Evolutionary conservation across 2,888 invertebrate genomes (phyloP), one percentile per base, ranked within the genome.

Genomic region (Psylliodes chrysocephalus): DNA sequence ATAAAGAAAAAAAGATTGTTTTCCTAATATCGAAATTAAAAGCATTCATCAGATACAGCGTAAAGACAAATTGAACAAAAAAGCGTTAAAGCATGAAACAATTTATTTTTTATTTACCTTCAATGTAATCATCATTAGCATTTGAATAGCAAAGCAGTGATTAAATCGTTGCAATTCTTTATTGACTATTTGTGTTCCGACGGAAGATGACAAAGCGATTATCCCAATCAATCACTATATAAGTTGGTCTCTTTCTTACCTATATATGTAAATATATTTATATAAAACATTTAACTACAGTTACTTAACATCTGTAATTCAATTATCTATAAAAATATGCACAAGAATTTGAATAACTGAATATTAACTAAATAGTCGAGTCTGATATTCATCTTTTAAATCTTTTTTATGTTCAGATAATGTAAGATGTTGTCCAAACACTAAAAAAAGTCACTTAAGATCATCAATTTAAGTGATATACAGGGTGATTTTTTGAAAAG

Each of bases 221-320:
- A 54, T 22, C 15, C 15, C 28, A 15, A 54, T 54, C 54, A 25
- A 25, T 59, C 38, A 18, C 25, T 25, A 14, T 7, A 47, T 14
- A 1, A 46, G 17, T 7, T 10, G 10, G n/a, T 18, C 10, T 35
- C 14, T 46, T 25, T 22, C 44, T 56, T 46, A 38, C 49, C 35
- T 56, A 47, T 14, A 53, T 33, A 40, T 40, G 40, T 28, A 59
- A 59, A 59, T 59, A 38, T 49, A 49, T 49, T 49, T 59, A 49
- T 59, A 59, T 40, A 40, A 38, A 56, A 25, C 56, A 59, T 49
- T 59, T 49, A 59, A 49, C 38, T 46, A 59, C 59, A 59, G 59
- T 59, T 59, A 59, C 49, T 59, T 51, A 59, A 59, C 49, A 51
- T 59, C 59, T 59, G 59, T 59, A 49, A 59, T 59, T 59, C 49